Evolutionary conservation across 2,888 invertebrate genomes (phyloP).

Genomic region (Cosmopolites sordidus): DNA sequence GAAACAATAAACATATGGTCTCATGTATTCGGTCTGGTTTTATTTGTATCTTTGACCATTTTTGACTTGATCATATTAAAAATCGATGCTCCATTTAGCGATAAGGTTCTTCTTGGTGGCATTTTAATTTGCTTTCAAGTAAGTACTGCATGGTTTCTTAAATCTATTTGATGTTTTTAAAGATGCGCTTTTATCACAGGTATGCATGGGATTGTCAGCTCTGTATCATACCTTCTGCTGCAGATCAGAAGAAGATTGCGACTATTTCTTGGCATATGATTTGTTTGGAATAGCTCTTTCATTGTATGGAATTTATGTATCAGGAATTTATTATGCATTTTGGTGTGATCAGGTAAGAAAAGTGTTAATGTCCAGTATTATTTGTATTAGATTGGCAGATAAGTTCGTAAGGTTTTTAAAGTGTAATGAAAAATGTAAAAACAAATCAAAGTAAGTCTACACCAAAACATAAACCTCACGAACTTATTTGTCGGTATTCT

Average conservation of each 20-base stretch:
- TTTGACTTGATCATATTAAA: constrained; percentile 78
- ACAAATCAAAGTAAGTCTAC: no score
- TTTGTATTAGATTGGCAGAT: neutral
- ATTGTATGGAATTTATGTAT: constrained; percentile 88
- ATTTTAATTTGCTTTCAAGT: constrained; percentile 87
- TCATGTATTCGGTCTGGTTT: constrained; percentile 80
- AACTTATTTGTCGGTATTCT: no score
- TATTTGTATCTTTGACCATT: constrained; percentile 78
- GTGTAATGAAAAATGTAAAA: no score
- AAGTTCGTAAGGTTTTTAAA: constrained; percentile 3
- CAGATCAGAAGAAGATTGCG: constrained; percentile 79
- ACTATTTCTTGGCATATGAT: constrained; percentile 84
- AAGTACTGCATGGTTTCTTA: constrained; percentile 31
- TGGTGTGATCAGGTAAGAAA: constrained; percentile 82
- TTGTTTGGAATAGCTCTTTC: constrained; percentile 91
- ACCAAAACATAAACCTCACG: no score
- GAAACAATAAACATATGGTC: constrained; percentile 98
- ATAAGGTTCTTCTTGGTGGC: constrained; percentile 80
- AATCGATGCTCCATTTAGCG: constrained; percentile 71
- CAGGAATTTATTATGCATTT: constrained; percentile 94
- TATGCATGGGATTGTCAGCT: constrained; percentile 89
- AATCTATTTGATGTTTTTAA: neutral
- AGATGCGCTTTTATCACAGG: constrained; percentile 54
- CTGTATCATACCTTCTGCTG: constrained; percentile 94
- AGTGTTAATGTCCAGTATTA: constrained; percentile 31